Evolutionary conservation across 2,797 vertebrate genomes (phyloP).

Genomic region (Sylvia borin): DNA sequence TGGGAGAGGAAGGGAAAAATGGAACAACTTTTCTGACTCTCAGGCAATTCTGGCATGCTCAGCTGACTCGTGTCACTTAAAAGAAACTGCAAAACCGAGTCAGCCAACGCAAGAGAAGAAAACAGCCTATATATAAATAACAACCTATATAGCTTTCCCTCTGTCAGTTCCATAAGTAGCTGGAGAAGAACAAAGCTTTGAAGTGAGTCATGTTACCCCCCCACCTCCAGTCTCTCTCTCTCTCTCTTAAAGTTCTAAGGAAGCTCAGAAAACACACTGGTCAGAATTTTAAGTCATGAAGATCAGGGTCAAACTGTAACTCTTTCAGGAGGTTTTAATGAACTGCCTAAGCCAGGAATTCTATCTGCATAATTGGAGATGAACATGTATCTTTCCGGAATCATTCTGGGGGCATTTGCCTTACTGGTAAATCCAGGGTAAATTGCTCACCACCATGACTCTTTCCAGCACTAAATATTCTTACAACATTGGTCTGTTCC

Average conservation of each 20-base stretch:
- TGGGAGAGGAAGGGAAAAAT: background rate
- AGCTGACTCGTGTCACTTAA: background rate
- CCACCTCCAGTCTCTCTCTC: background rate
- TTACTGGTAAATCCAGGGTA: background rate
- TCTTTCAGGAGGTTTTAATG: background rate
- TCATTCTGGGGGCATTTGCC: background rate
- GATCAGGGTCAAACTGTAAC: background rate
- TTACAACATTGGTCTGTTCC: background rate
- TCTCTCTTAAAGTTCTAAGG: background rate
- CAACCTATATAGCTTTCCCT: constrained; percentile 9
- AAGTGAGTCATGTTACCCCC: constrained; percentile 12
- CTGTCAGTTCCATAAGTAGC: background rate
- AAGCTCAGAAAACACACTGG: background rate
- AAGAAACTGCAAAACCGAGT: background rate
- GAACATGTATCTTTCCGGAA: background rate
- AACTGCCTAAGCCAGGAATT: background rate
- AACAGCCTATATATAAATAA: constrained; percentile 33
- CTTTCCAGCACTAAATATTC: background rate
- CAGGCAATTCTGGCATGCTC: background rate
- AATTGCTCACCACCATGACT: background rate
- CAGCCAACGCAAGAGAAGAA: constrained; percentile 27
- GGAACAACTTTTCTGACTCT: background rate
- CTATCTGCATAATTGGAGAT: background rate
- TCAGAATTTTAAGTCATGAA: background rate
- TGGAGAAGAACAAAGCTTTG: constrained; percentile 37